A percentile compares a stretch with the other conserved stretches of the same genome.
Evolutionary conservation across 2,113 vertebrate species (phyloP).

Genomic region (Gallinago media): DNA sequence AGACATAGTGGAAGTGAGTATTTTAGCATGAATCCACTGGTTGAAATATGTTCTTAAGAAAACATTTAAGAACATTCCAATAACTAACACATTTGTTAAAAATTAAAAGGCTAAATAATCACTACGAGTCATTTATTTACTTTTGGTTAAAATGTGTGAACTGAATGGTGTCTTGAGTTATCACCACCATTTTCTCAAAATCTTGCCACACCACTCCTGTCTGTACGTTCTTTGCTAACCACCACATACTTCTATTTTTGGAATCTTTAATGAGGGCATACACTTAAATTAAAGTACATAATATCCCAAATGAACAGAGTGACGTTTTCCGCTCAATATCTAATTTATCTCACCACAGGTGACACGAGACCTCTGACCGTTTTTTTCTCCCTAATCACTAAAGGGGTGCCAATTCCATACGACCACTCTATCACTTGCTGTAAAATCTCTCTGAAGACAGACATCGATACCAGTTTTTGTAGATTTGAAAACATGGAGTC

Average conservation of each 20-base stretch:
- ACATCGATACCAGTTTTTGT: not conserved
- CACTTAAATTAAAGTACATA: not conserved
- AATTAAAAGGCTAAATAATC: not conserved
- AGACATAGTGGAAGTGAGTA: not conserved
- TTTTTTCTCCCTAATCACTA: not conserved
- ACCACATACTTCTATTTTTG: not conserved
- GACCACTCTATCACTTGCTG: not conserved
- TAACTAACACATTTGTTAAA: not conserved
- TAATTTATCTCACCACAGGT: not conserved
- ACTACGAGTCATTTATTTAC: not conserved
- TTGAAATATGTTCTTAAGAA: not conserved
- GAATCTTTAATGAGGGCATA: slow-evolving; percentile 17
- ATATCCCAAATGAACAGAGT: not conserved
- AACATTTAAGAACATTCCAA: not conserved
- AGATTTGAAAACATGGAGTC: not conserved
- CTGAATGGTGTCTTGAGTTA: not conserved
- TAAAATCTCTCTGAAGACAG: not conserved
- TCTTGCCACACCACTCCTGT: not conserved
- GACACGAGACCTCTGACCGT: not conserved
- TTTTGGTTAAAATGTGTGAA: not conserved
- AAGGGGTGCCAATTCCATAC: not conserved
- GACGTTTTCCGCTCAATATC: not conserved
- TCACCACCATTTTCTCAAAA: not conserved
- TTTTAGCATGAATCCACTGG: not conserved
- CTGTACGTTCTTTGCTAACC: not conserved